Evolutionary conservation across 1,140 invertebrate species (phyloP).

Genomic region (Drosophila sp.): DNA sequence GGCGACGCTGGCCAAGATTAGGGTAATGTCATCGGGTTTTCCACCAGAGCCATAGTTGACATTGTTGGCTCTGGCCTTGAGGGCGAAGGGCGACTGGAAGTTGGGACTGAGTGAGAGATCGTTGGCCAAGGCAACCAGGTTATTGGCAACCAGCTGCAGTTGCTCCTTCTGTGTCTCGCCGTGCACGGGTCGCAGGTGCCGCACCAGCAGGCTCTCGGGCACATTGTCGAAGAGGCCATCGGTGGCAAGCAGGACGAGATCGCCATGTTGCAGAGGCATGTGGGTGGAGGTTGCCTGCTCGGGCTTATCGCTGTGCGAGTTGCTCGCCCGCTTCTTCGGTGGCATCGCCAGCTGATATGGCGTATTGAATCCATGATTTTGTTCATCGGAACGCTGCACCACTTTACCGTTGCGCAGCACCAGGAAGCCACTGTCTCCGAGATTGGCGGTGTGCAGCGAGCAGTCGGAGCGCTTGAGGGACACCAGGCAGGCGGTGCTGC

Average conservation of each 20-base stretch:
- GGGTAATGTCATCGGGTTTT: conserved; percentile 67
- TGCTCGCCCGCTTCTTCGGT: background rate
- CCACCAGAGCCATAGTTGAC: conserved; percentile 33
- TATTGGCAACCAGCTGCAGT: conserved; percentile 43
- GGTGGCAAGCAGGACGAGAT: conserved; percentile 60
- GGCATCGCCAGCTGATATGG: conserved; percentile 56
- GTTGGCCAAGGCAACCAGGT: conserved; percentile 43
- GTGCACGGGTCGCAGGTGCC: conserved; percentile 20
- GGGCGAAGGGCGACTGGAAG: conserved; percentile 51
- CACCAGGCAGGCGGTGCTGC: conserved; percentile 65
- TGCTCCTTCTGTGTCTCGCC: conserved; percentile 7
- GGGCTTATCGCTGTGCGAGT: conserved; percentile 27
- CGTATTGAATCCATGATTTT: conserved; percentile 57
- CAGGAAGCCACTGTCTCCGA: conserved; percentile 63
- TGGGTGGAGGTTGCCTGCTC: conserved; percentile 30
- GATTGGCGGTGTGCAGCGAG: conserved; percentile 58
- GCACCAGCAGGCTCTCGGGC: conserved; percentile 48
- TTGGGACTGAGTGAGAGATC: conserved; percentile 26
- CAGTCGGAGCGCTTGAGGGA: conserved; percentile 46
- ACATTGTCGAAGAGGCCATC: conserved; percentile 68
- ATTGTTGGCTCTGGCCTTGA: conserved; percentile 44
- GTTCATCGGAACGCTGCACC: conserved; percentile 47
- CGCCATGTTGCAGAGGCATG: conserved; percentile 32
- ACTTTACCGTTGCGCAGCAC: conserved; percentile 51
- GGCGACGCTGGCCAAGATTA: conserved; percentile 60